Conservation (phyloP, 2,113 vertebrate species). For the Hemiscyllium ocellatum region DNA sequence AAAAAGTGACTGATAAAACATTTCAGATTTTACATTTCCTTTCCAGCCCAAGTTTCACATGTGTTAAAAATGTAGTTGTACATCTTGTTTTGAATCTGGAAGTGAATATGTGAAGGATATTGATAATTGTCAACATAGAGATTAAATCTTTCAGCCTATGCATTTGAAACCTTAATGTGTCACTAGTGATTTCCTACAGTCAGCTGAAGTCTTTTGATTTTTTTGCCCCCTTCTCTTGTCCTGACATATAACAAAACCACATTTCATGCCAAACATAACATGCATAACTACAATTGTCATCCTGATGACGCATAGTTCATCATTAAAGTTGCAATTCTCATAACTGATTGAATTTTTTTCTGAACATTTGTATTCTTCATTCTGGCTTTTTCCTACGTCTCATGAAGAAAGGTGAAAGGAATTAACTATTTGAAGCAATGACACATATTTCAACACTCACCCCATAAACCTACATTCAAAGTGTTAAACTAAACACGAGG, state of each 20-base stretch:
- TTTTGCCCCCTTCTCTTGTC: not conserved
- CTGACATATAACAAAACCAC: not conserved
- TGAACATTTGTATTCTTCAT: not conserved
- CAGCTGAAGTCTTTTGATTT: not conserved
- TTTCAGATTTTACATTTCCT: not conserved
- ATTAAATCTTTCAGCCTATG: conserved; percentile 22
- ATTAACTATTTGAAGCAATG: not conserved
- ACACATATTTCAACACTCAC: not conserved
- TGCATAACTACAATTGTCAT: not conserved
- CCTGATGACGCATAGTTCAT: not conserved
- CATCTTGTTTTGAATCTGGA: not conserved
- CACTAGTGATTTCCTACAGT: not conserved
- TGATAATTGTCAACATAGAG: not conserved
- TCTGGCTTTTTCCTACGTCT: not conserved
- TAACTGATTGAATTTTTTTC: not conserved
- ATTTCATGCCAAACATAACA: not conserved
- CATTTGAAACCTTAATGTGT: not conserved
- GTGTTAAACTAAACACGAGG: not conserved
- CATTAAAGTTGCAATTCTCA: not conserved
- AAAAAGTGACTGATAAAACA: not conserved
- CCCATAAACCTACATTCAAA: not conserved
- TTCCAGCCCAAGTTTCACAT: not conserved
- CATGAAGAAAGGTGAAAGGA: not conserved
- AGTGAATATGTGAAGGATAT: conserved; percentile 13
- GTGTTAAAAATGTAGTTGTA: not conserved